Percentiles rank a stretch among this genome's conserved stretches.
phyloP scores from a whole-genome alignment of 1,140 invertebrate species.

The Solenopsis fugax region DNA sequence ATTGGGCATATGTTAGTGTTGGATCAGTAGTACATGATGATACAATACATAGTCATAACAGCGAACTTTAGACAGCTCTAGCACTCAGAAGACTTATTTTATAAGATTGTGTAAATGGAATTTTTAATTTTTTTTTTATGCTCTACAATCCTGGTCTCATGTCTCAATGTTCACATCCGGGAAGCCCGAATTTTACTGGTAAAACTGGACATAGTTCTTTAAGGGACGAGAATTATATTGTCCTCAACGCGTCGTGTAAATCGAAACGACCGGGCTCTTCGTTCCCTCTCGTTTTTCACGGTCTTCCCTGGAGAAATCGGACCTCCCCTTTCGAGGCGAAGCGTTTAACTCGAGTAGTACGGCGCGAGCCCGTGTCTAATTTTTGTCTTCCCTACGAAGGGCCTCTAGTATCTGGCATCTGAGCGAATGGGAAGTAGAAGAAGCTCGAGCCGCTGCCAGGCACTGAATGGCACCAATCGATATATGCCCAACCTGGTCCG shows the following conservation, averaged over 20 bases:
- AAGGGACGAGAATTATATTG: not conserved
- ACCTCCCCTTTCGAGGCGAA: not conserved
- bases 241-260: not conserved
- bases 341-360: not conserved
- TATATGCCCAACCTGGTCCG: conserved; percentile 68
- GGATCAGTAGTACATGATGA: no score
- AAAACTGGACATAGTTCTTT: not conserved
- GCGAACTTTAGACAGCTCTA: not conserved
- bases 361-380: conserved; percentile 16
- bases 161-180: not conserved
- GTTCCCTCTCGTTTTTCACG: not conserved
- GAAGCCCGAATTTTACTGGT: not conserved
- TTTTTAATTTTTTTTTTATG: not conserved
- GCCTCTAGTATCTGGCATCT: conserved; percentile 40
- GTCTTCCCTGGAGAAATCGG: not conserved
- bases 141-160: not conserved
- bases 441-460: conserved; percentile 79
- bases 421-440: conserved; percentile 69
- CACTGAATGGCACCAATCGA: conserved; percentile 84
- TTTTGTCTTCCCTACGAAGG: conserved; percentile 12
- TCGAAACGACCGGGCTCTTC: not conserved
- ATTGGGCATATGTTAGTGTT: no score
- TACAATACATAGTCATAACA: not conserved
- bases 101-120: not conserved
- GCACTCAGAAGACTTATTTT: not conserved